Percentiles rank a stretch among this genome's conserved stretches.
phyloP scores from a whole-genome alignment of 2,797 vertebrate species.

The Pristis pectinata region DNA sequence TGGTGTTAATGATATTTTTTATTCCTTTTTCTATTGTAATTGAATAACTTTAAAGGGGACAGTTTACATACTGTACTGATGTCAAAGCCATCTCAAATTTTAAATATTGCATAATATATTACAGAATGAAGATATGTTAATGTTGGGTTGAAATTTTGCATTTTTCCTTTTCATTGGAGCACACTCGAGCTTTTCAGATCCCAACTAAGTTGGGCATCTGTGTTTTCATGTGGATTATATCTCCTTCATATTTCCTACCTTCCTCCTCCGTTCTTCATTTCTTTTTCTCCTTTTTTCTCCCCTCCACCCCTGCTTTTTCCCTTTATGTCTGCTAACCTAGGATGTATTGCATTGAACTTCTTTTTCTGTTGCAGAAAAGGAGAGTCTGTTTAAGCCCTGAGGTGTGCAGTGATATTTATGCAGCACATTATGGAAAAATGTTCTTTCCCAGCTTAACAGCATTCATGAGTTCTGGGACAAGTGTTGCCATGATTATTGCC shows the following conservation, averaged over 20 bases:
- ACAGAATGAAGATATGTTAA: background rate
- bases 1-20: background rate
- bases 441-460: constrained; percentile 83
- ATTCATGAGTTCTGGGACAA: constrained; percentile 90
- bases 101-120: background rate
- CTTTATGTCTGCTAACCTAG: too few relatives aligned
- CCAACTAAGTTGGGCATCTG: background rate
- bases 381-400: constrained; percentile 80
- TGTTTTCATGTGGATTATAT: background rate
- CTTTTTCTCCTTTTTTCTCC: background rate
- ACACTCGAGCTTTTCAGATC: background rate
- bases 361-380: constrained; percentile 63
- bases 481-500: constrained; percentile 72
- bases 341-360: background rate
- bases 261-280: background rate
- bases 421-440: constrained; percentile 77
- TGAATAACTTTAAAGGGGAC: background rate
- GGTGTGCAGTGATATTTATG: constrained; percentile 89
- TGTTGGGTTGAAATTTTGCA: background rate
- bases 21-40: background rate
- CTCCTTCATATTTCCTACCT: background rate
- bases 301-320: too few relatives aligned
- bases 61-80: background rate
- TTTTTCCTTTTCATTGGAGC: background rate
- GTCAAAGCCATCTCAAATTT: background rate